Conservation (phyloP, 2,888 invertebrate genomes). For the Drosophila gaucha region DNA sequence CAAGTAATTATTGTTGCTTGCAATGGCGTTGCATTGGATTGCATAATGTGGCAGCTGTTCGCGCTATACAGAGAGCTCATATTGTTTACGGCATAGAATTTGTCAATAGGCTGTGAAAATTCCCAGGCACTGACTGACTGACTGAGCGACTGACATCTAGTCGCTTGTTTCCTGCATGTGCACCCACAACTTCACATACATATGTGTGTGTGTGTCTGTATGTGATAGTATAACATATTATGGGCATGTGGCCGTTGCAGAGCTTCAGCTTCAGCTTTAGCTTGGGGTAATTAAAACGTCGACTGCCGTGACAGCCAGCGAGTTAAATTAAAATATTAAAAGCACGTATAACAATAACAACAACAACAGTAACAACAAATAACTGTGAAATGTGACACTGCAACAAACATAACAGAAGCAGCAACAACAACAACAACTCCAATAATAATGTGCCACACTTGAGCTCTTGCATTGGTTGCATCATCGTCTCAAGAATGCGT, state of each 20-base stretch:
- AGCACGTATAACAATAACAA: too few species aligned
- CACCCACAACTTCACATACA: conserved; percentile 21
- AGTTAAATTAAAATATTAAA: too few species aligned
- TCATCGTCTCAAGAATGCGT: conserved; percentile 28
- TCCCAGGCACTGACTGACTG: conserved; percentile 47
- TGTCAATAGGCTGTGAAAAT: conserved; percentile 58
- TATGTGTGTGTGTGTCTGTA: conserved; percentile 7
- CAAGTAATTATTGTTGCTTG: too few species aligned
- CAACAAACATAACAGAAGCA: too few species aligned
- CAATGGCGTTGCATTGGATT: conserved; percentile 13
- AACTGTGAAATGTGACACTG: too few species aligned
- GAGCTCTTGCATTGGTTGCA: conserved; percentile 48
- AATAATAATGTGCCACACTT: conserved; percentile 55
- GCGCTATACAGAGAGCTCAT: conserved; percentile 11
- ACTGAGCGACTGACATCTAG: conserved; percentile 19
- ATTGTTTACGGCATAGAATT: conserved; percentile 52
- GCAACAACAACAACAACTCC: too few species aligned
- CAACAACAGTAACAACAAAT: too few species aligned
- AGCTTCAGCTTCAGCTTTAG: conserved; percentile 22
- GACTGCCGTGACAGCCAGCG: too few species aligned
- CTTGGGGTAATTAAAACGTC: conserved; percentile 58
- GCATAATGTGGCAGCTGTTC: conserved; percentile 24
- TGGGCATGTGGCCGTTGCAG: conserved; percentile 37
- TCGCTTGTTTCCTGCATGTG: conserved; percentile 28
- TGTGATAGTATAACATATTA: conserved; percentile 16